These are phyloP conservation scores for Octopus sinensis DNA, from an alignment of 1,140 invertebrate genomes.

Conservation along the genomic window DNA sequence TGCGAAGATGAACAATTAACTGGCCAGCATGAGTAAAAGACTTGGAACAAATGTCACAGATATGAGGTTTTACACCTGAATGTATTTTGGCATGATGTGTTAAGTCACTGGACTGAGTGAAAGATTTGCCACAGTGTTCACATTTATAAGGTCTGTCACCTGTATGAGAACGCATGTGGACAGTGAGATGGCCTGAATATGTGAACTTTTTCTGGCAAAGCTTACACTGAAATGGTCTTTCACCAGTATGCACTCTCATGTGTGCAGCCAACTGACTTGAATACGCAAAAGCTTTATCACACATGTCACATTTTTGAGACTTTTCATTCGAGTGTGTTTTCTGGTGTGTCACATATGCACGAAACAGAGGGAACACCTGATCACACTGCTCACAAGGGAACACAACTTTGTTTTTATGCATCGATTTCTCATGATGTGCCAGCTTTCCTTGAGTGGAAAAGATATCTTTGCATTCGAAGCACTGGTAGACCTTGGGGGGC, in stretches of 20 bases:
- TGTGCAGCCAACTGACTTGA: slow-evolving; percentile 8
- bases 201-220: slow-evolving; percentile 18
- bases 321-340: slow-evolving; percentile 8
- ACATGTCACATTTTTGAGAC: slow-evolving; percentile 14
- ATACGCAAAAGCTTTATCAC: slow-evolving; percentile 14
- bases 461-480: background rate
- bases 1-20: background rate
- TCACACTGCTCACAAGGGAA: background rate
- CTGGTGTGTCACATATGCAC: background rate
- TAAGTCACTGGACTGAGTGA: slow-evolving; percentile 9
- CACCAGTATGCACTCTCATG: slow-evolving; percentile 12
- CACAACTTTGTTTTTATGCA: background rate
- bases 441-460: background rate
- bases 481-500: background rate
- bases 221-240: slow-evolving; percentile 16
- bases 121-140: slow-evolving; percentile 11
- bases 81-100: slow-evolving; percentile 14
- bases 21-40: slow-evolving; percentile 1
- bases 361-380: background rate
- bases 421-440: background rate
- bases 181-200: slow-evolving; percentile 1
- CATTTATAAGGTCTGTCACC: slow-evolving; percentile 16
- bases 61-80: background rate
- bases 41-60: slow-evolving; percentile 11
- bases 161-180: slow-evolving; percentile 16